phyloP scores from a whole-genome alignment of 2,113 vertebrate genomes.

The Smithornis capensis region DNA sequence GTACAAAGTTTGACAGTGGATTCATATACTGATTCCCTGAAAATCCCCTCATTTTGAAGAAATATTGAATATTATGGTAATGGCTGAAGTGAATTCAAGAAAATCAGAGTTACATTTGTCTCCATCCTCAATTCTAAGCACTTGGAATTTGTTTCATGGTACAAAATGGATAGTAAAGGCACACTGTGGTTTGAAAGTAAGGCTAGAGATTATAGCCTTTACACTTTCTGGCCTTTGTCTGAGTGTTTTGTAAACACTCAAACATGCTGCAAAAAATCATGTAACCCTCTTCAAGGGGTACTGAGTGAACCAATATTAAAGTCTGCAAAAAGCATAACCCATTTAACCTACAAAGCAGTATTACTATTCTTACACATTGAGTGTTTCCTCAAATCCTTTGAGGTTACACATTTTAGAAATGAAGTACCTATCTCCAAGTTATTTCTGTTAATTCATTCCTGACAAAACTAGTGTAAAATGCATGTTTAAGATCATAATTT shows the following conservation, averaged over 20 bases:
- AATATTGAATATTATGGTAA: conserved; percentile 14
- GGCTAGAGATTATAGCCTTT: conserved; percentile 24
- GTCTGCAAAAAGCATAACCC: neutral
- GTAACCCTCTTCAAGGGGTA: neutral
- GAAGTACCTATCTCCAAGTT: neutral
- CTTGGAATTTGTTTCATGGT: neutral
- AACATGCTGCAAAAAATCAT: neutral
- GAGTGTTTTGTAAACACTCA: neutral
- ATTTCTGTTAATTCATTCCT: neutral
- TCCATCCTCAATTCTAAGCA: conserved; percentile 10
- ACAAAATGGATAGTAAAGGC: conserved; percentile 51
- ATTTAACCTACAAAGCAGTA: neutral
- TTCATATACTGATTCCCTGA: neutral
- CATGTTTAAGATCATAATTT: neutral
- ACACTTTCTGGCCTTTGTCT: neutral
- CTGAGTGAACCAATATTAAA: neutral
- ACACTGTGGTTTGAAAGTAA: conserved; percentile 42
- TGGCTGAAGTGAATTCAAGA: neutral
- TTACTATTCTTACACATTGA: neutral
- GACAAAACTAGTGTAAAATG: neutral
- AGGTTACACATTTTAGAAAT: neutral
- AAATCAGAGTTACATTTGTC: neutral
- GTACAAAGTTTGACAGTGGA: conserved; percentile 24
- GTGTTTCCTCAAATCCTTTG: neutral
- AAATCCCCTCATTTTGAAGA: conserved; percentile 15